Conservation (phyloP, 1,140 invertebrate species). For the Calliopsis andreniformis region DNA sequence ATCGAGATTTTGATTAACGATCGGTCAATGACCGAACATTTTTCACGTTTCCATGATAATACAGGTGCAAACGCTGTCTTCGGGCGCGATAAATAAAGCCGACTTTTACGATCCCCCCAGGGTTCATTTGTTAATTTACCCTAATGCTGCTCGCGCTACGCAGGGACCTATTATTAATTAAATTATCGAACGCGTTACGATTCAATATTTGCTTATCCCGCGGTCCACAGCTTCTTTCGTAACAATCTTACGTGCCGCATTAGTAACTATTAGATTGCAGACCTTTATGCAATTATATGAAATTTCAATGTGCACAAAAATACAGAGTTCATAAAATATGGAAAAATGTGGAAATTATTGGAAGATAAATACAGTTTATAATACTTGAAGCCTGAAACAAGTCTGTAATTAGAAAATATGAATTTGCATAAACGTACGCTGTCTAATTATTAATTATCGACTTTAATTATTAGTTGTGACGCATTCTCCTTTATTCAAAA, state of each 20-base stretch:
- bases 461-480: neutral
- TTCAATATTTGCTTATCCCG: neutral
- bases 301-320: no score
- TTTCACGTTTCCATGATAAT: constrained; percentile 3
- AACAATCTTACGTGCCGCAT: neutral
- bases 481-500: neutral
- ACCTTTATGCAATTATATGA: no score
- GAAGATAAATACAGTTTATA: no score
- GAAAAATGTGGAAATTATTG: no score
- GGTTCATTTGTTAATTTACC: constrained; percentile 67
- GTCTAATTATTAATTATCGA: neutral
- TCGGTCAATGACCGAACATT: neutral
- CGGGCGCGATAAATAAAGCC: constrained; percentile 60
- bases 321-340: no score
- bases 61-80: constrained; percentile 10
- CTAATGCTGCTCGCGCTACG: constrained; percentile 51
- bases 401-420: no score
- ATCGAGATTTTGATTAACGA: neutral
- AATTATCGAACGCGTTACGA: constrained; percentile 51
- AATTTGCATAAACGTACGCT: no score
- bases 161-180: constrained; percentile 62
- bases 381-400: no score
- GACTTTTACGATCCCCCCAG: constrained; percentile 39
- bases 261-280: no score
- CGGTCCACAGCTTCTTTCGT: neutral